Percentiles rank a stretch among this genome's conserved stretches.
Conservation (phyloP, 2,113 vertebrate genomes). For the Sapajus apella region DNA sequence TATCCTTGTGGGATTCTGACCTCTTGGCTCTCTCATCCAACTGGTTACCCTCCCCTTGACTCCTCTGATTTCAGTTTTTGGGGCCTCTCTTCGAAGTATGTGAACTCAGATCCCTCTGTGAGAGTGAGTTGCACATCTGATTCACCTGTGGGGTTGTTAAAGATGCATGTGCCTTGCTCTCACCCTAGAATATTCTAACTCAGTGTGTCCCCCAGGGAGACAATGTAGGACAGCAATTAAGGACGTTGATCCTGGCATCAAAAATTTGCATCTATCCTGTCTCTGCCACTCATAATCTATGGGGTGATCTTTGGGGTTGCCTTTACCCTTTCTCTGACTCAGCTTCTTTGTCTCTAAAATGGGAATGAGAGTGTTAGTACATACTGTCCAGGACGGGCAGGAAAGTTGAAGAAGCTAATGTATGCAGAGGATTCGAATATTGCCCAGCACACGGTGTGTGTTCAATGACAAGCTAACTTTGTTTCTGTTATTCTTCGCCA, state of each 20-base stretch:
- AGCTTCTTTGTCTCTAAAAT: not conserved
- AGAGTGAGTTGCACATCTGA: not conserved
- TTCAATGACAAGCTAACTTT: accelerated
- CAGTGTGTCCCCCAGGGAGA: accelerated
- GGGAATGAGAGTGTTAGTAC: not conserved
- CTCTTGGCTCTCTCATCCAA: not conserved
- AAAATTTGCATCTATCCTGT: not conserved
- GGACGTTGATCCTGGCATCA: no score
- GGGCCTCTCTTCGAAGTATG: not conserved
- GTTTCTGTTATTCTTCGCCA: accelerated
- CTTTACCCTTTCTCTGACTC: not conserved
- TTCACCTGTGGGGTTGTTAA: not conserved
- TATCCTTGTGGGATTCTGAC: not conserved
- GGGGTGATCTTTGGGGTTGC: accelerated
- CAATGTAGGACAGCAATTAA: accelerated
- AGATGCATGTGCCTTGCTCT: accelerated
- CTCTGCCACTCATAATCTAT: not conserved
- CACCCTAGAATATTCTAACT: not conserved
- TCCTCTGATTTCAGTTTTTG: not conserved
- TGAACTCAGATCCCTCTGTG: not conserved
- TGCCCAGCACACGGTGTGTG: accelerated
- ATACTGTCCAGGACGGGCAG: no score
- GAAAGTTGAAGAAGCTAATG: not conserved
- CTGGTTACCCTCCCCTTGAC: accelerated
- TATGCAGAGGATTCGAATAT: accelerated